Conservation (phyloP, 1,140 invertebrate genomes). For the Caligus rogercresseyi region DNA sequence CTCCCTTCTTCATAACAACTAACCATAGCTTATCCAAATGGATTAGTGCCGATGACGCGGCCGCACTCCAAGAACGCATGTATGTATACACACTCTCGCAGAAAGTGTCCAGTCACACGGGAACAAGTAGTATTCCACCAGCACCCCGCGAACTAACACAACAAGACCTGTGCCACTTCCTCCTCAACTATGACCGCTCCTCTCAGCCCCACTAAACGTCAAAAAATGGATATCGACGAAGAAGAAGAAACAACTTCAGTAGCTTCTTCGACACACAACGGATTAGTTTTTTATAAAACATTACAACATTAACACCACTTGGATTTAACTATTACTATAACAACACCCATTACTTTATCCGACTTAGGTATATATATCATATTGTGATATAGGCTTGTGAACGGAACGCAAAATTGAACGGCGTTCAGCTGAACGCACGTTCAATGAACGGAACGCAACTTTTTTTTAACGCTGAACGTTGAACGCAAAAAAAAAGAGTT, state of each 20-base stretch:
- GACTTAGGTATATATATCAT: neutral
- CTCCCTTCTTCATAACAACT: slow-evolving; percentile 5
- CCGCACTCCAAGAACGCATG: neutral
- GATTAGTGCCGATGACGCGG: neutral
- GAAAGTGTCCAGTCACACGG: neutral
- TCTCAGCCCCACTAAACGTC: neutral
- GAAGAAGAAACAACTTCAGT: neutral
- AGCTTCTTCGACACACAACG: neutral
- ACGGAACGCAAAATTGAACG: too few species aligned
- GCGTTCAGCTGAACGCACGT: too few species aligned
- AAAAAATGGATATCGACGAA: slow-evolving; percentile 1
- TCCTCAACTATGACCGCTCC: neutral
- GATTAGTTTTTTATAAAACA: neutral
- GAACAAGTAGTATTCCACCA: neutral
- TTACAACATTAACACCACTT: neutral
- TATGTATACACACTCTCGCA: neutral
- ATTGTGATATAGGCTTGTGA: too few species aligned
- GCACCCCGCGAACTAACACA: neutral
- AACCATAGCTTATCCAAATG: neutral
- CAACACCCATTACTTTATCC: neutral
- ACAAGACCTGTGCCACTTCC: neutral
- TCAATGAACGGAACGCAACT: too few species aligned
- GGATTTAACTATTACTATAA: neutral
- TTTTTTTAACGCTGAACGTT: too few species aligned
- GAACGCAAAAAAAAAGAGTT: too few species aligned